Conservation (phyloP, 2,888 invertebrate genomes). For the Drosophila conformis region DNA sequence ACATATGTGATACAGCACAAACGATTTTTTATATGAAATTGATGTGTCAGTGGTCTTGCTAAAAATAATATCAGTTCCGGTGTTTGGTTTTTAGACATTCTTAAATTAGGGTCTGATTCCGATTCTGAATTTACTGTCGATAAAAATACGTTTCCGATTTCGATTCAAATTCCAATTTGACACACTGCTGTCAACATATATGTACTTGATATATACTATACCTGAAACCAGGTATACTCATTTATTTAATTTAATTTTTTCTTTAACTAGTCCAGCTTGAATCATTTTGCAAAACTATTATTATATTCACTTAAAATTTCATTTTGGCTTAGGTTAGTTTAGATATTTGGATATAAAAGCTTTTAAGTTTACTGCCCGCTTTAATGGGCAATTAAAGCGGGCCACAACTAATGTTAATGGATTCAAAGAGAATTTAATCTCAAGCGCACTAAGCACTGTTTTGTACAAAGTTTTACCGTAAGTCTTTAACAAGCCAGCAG, state of each 20-base stretch:
- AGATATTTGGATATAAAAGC: neutral
- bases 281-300: neutral
- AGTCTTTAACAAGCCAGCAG: constrained; percentile 43
- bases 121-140: neutral
- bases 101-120: neutral
- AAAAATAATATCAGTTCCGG: neutral
- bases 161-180: neutral
- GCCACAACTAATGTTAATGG: constrained; percentile 16
- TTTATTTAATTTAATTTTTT: neutral
- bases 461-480: constrained; percentile 20
- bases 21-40: neutral
- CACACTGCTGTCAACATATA: neutral
- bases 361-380: neutral
- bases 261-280: neutral
- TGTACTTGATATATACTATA: too few species aligned
- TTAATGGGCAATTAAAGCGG: constrained; percentile 22
- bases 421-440: constrained; percentile 11
- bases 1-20: neutral
- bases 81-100: fast-evolving
- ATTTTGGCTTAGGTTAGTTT: neutral
- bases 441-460: constrained; percentile 1
- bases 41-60: neutral
- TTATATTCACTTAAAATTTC: neutral
- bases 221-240: neutral
- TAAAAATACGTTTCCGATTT: neutral